Percentiles rank a stretch among this genome's conserved stretches.
Conservation (phyloP, 2,888 invertebrate species). For the Ochlodes sylvanus region DNA sequence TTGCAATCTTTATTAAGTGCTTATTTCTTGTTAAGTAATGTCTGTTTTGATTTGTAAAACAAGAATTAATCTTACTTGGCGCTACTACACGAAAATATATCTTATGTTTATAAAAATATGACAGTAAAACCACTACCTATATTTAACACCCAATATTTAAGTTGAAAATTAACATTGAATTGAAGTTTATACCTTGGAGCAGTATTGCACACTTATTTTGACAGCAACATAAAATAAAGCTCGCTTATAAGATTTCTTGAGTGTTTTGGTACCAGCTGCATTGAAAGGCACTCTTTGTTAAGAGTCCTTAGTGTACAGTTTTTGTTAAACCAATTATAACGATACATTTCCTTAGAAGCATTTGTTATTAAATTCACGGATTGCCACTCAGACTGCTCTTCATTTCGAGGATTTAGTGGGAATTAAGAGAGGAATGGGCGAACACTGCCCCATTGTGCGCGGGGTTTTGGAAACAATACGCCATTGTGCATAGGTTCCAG, state of each 20-base stretch:
- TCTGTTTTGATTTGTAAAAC: constrained; percentile 9
- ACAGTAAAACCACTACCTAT: not conserved
- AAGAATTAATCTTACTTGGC: not conserved
- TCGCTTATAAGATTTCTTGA: constrained; percentile 26
- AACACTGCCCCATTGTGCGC: constrained; percentile 68
- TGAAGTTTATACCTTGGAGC: not conserved
- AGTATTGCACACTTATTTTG: not conserved
- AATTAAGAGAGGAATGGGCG: constrained; percentile 64
- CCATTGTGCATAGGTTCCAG: constrained; percentile 61
- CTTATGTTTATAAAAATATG: not conserved
- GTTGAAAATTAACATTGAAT: not conserved
- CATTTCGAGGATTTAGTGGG: constrained; percentile 71
- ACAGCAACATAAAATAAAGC: constrained; percentile 1
- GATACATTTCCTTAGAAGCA: constrained; percentile 60
- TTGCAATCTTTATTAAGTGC: constrained; percentile 10
- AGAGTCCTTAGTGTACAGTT: constrained; percentile 46
- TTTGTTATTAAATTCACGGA: constrained; percentile 68
- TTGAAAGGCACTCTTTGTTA: constrained; percentile 24
- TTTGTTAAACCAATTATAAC: constrained; percentile 72
- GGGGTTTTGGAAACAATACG: constrained; percentile 68
- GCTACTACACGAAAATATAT: constrained; percentile 45
- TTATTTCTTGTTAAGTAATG: not conserved
- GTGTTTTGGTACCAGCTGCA: constrained; percentile 37
- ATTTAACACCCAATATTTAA: not conserved
- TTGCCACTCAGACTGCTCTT: constrained; percentile 66